Base-by-base conservation (phyloP, 2,888 invertebrate genomes). In the Dastarcus helophoroides region DNA sequence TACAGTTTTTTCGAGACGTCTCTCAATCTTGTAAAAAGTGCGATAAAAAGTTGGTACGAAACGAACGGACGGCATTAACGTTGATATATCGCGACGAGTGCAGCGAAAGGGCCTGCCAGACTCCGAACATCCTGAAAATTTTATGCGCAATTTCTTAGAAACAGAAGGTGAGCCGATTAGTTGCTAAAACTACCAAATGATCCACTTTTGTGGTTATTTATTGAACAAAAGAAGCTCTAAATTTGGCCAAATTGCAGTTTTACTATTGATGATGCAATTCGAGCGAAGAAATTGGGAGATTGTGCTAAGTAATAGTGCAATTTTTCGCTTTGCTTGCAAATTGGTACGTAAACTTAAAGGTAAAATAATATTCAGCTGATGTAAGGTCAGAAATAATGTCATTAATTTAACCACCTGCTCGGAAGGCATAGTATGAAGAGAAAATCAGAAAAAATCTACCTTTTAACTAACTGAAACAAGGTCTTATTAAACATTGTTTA, bases 61-160 rank as follows among this genome's bases (percentile, higher is more conserved):
- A 38, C 33, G 36, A 33, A 40, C 40, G 40, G 35, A 37, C 38
- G 37, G 40, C 37, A 40, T 40, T 42, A 38, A 37, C 27, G 36
- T 38, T 40, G 40, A 40, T 42, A 40, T 42, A 40, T 42, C 37
- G 39, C 28, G 35, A 34, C 17, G 33, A 33, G 37, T 36, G 32
- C 32, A 9, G 35, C 31, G 6, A 19, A 36, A 38, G 36, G 35
- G 32, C 37, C 29, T 26, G 32, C 33, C 32, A 22, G 29, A 31
- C 29, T 30, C 34, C 34, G 28, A 32, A 35, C 29, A 31, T 37
- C 35, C 24, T 23, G 24, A 23, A 23, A 23, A 23, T 23, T 23
- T 23, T 23, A 23, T 23, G 24, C 24, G 24, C 24, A 23, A 23
- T 23, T 23, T 23, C 24, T 23, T 23, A 23, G 10, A 10, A 23